Percentiles rank a stretch among this genome's conserved stretches.
Evolutionary conservation across 2,797 vertebrate species (phyloP).

Genomic region (Pseudomugil tenellus): DNA sequence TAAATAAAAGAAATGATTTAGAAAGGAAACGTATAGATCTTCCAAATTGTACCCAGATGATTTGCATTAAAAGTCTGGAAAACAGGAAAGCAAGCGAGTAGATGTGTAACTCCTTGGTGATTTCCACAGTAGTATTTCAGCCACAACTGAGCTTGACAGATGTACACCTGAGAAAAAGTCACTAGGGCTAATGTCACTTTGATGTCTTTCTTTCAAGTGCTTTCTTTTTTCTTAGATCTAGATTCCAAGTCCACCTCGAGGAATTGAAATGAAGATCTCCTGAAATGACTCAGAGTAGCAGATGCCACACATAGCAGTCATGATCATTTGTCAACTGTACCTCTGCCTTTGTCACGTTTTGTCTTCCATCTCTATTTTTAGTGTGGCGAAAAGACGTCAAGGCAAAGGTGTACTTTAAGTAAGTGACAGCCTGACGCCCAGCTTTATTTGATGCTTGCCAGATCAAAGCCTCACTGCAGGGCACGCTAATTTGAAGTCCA

Average conservation of each 20-base stretch:
- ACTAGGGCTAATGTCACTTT: slow-evolving; percentile 65
- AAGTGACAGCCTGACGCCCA: slow-evolving; percentile 80
- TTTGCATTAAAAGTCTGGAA: slow-evolving; percentile 43
- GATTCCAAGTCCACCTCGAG: slow-evolving; percentile 64
- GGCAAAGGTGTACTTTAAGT: slow-evolving; percentile 82
- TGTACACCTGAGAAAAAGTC: slow-evolving; percentile 51
- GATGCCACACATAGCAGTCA: slow-evolving; percentile 65
- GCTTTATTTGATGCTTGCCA: slow-evolving; percentile 81
- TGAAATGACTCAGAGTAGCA: slow-evolving; percentile 58
- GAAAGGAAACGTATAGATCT: slow-evolving; percentile 3
- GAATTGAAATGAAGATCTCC: slow-evolving; percentile 61
- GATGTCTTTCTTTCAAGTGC: slow-evolving; percentile 65
- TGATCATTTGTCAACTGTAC: slow-evolving; percentile 67
- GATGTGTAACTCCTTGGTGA: slow-evolving; percentile 48
- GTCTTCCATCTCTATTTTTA: slow-evolving; percentile 77
- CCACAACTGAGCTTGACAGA: slow-evolving; percentile 59
- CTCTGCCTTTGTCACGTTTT: slow-evolving; percentile 75
- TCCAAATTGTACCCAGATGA: slow-evolving; percentile 34
- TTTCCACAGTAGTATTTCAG: slow-evolving; percentile 45
- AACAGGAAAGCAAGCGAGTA: slow-evolving; percentile 26
- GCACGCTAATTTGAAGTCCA: slow-evolving; percentile 83
- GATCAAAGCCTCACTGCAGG: slow-evolving; percentile 83
- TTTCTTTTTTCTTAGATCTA: slow-evolving; percentile 31
- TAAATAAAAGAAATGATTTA: slow-evolving; percentile 4
- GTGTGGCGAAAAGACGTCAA: slow-evolving; percentile 70